Conservation (phyloP, 2,888 invertebrate genomes). For the Galeopsomyia nigrocyanea region DNA sequence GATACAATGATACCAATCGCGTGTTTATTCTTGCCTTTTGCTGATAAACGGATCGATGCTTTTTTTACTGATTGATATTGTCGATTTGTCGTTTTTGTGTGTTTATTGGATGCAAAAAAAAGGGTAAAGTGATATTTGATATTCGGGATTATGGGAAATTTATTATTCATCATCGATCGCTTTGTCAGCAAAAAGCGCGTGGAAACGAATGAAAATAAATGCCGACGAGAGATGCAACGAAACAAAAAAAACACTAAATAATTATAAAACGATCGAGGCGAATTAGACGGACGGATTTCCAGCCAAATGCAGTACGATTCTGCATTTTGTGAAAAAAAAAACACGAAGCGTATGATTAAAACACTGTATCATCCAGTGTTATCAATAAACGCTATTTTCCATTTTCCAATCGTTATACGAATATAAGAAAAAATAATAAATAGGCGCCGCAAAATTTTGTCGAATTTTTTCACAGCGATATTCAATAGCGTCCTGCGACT, state of each 20-base stretch:
- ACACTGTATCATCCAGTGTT: no score
- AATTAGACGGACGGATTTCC: conserved; percentile 1
- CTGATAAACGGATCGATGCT: no score
- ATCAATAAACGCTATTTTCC: conserved; percentile 14
- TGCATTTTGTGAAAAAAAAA: not conserved
- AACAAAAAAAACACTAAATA: not conserved
- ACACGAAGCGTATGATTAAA: not conserved
- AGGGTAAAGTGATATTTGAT: no score
- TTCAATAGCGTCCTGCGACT: conserved; percentile 23
- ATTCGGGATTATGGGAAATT: no score
- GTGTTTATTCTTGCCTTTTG: no score
- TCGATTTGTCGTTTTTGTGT: no score
- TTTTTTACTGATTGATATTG: no score
- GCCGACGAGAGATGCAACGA: not conserved
- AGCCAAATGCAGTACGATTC: conserved; percentile 20
- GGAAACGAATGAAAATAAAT: not conserved
- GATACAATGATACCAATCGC: conserved; percentile 75
- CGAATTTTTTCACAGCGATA: conserved; percentile 52
- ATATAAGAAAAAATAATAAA: no score
- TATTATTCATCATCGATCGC: no score
- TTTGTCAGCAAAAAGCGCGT: no score
- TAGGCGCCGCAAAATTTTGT: conserved; percentile 48
- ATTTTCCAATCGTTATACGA: conserved; percentile 33
- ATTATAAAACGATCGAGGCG: conserved; percentile 5
- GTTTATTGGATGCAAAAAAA: no score